phyloP scores from a whole-genome alignment of 2,888 invertebrate genomes.

The Pristionchus entomophagus region DNA sequence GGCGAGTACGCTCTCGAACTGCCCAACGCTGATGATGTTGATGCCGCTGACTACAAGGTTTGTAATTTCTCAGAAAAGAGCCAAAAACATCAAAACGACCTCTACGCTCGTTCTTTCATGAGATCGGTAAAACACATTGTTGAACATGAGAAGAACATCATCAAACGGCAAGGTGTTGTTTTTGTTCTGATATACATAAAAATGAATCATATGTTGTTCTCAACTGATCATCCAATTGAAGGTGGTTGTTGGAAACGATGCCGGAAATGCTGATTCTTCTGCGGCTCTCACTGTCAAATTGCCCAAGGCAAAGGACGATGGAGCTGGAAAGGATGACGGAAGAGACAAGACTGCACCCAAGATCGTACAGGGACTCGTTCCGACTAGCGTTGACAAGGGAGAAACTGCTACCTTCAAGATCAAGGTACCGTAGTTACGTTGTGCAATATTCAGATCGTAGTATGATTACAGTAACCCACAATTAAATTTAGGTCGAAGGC shows the following conservation, averaged over 20 bases:
- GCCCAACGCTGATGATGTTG: conserved; percentile 64
- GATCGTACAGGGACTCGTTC: conserved; percentile 84
- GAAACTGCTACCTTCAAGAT: conserved; percentile 84
- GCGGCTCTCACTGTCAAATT: conserved; percentile 69
- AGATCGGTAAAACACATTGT: no score
- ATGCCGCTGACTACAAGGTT: conserved; percentile 65
- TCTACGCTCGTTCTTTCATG: no score
- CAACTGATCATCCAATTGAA: neutral
- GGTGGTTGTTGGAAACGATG: conserved; percentile 65
- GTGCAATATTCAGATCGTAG: neutral
- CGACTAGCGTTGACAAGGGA: conserved; percentile 84
- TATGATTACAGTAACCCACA: neutral
- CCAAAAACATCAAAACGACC: no score
- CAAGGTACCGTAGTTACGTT: neutral
- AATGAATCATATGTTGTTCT: neutral
- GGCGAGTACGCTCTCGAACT: conserved; percentile 64
- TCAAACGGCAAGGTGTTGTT: neutral
- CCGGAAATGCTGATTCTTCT: conserved; percentile 73
- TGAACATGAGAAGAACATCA: neutral
- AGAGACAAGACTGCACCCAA: conserved; percentile 50
- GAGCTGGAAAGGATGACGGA: conserved; percentile 11
- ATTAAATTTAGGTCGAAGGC: conserved; percentile 80
- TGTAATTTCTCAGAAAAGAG: no score
- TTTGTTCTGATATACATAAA: neutral
- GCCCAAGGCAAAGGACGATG: conserved; percentile 46